A percentile compares a stretch with the other conserved stretches of the same genome.
Conservation (phyloP, 2,888 invertebrate species). For the Volucella bombylans region DNA sequence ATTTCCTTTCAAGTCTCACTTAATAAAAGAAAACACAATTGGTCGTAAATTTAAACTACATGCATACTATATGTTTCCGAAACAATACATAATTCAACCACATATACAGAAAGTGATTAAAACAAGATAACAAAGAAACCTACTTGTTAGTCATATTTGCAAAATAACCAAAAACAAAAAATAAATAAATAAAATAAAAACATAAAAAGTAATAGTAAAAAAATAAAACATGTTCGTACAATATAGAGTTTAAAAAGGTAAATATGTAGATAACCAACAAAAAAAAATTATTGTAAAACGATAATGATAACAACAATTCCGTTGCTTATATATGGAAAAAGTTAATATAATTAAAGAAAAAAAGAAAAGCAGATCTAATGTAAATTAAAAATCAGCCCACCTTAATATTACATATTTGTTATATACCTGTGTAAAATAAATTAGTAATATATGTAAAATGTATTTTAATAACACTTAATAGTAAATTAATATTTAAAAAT, state of each 20-base stretch:
- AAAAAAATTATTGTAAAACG: conserved; percentile 21
- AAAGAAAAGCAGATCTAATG: conserved; percentile 51
- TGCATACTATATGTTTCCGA: neutral
- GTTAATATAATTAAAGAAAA: conserved; percentile 38
- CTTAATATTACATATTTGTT: conserved; percentile 81
- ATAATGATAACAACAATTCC: conserved; percentile 44
- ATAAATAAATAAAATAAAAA: conserved; percentile 18
- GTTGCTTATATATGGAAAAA: conserved; percentile 60
- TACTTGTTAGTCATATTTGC: neutral
- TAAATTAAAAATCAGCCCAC: conserved; percentile 81
- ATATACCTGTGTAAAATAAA: conserved; percentile 79
- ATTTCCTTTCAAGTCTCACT: too few relatives aligned
- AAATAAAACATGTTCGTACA: conserved; percentile 53
- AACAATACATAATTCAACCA: neutral
- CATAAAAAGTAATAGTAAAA: neutral
- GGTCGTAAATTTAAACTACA: too few relatives aligned
- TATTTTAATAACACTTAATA: conserved; percentile 54
- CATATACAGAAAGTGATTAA: neutral
- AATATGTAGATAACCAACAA: conserved; percentile 17
- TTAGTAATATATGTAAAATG: conserved; percentile 34
- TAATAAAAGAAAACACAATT: too few relatives aligned
- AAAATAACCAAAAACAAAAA: conserved; percentile 13
- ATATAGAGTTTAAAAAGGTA: conserved; percentile 37
- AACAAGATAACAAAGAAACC: too few relatives aligned
- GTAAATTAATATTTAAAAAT: conserved; percentile 18